Conservation (phyloP, 2,888 invertebrate genomes). For the Mythimna ferrago region DNA sequence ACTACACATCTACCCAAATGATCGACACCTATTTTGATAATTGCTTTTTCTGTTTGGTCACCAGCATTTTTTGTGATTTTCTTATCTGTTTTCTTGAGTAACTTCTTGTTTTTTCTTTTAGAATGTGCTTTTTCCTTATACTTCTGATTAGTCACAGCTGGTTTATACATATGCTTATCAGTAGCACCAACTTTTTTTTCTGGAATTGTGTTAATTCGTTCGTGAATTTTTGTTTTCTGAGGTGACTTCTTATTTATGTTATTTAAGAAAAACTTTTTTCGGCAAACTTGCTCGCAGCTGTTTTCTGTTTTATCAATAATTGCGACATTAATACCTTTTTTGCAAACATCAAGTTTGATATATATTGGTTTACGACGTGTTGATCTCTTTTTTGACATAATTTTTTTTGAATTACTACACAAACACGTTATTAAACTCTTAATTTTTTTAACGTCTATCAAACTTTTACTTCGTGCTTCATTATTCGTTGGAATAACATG, state of each 20-base stretch:
- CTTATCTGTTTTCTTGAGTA: not conserved
- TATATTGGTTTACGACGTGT: not conserved
- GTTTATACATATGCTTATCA: not conserved
- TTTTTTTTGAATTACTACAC: slow-evolving; percentile 53
- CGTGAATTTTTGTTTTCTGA: not conserved
- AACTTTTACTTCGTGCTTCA: slow-evolving; percentile 9
- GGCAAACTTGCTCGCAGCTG: not conserved
- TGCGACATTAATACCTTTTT: slow-evolving; percentile 10
- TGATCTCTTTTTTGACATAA: slow-evolving; percentile 24
- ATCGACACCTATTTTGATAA: slow-evolving; percentile 71
- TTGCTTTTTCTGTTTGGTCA: slow-evolving; percentile 47
- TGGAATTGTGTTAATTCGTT: not conserved
- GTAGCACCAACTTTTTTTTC: slow-evolving; percentile 26
- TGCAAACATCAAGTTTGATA: slow-evolving; percentile 3
- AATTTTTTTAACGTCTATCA: slow-evolving; percentile 29
- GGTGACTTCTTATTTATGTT: slow-evolving; percentile 4
- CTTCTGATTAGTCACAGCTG: not conserved
- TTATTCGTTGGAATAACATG: slow-evolving; percentile 30
- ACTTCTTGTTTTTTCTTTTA: slow-evolving; percentile 2
- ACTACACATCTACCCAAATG: slow-evolving; percentile 60
- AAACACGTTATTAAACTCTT: slow-evolving; percentile 50
- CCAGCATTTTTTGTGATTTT: slow-evolving; percentile 21
- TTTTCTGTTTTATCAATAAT: not conserved
- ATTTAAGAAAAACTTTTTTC: not conserved
- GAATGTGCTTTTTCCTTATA: not conserved